phyloP scores from a whole-genome alignment of 2,888 invertebrate genomes.

The Hermaeophaga mercurialis region DNA sequence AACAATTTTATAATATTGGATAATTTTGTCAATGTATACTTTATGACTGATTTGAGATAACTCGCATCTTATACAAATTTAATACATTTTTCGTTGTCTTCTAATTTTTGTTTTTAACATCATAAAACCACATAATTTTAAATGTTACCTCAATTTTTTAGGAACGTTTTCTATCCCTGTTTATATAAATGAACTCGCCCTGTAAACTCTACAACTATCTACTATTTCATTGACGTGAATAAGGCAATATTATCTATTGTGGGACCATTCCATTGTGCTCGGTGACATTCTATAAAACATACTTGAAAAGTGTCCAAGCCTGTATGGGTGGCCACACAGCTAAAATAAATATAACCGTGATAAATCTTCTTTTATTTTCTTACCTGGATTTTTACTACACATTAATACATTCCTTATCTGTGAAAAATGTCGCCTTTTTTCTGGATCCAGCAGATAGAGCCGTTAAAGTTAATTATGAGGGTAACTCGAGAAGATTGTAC shows the following conservation, averaged over 20 bases:
- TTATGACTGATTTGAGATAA: too few relatives aligned
- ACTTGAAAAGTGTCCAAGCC: slow-evolving; percentile 22
- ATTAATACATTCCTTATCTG: slow-evolving; percentile 15
- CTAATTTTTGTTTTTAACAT: too few relatives aligned
- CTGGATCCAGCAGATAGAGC: neutral
- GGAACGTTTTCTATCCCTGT: too few relatives aligned
- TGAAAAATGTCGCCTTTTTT: neutral
- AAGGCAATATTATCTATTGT: slow-evolving; percentile 16
- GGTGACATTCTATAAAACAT: slow-evolving; percentile 24
- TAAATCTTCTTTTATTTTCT: slow-evolving; percentile 23
- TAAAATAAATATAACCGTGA: slow-evolving; percentile 20
- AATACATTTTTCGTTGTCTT: too few relatives aligned
- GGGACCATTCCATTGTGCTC: slow-evolving; percentile 14
- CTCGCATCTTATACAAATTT: too few relatives aligned
- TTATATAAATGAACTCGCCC: too few relatives aligned
- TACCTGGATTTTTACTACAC: slow-evolving; percentile 20
- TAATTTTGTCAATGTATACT: too few relatives aligned
- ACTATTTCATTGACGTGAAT: slow-evolving; percentile 13
- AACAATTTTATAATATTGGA: too few relatives aligned
- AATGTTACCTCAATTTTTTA: too few relatives aligned
- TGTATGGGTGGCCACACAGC: slow-evolving; percentile 18
- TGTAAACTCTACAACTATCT: too few relatives aligned
- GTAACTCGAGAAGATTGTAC: neutral
- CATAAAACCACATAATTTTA: too few relatives aligned
- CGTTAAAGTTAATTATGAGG: slow-evolving; percentile 1